phyloP scores from a whole-genome alignment of 2,888 invertebrate genomes.

The Latrodectus hesperus region DNA sequence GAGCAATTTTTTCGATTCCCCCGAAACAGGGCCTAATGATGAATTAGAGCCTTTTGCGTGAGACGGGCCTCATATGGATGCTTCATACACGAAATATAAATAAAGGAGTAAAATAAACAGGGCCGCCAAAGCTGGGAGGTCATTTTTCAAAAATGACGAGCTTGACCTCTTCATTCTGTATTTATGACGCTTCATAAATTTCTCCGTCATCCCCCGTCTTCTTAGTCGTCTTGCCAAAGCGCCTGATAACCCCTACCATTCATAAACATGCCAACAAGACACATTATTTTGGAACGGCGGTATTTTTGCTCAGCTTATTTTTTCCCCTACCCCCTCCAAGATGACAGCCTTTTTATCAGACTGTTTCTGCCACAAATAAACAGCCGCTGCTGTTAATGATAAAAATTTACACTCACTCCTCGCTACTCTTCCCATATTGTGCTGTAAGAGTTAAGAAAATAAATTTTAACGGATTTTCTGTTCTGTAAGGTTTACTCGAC shows the following conservation, averaged over 20 bases:
- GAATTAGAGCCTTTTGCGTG: constrained; percentile 44
- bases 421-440: background rate
- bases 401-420: background rate
- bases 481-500: too few relatives aligned
- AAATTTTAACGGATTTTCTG: too few relatives aligned
- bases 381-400: constrained; percentile 12
- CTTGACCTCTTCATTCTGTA: constrained; percentile 66
- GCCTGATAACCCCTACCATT: constrained; percentile 47
- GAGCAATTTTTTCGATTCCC: constrained; percentile 7
- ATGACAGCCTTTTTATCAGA: constrained; percentile 30
- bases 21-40: constrained; percentile 42
- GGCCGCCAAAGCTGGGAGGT: constrained; percentile 37
- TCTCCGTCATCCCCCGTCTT: constrained; percentile 47
- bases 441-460: too few relatives aligned
- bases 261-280: constrained; percentile 62
- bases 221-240: constrained; percentile 30
- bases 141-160: constrained; percentile 58
- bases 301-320: constrained; percentile 20
- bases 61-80: constrained; percentile 18
- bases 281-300: constrained; percentile 48
- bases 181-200: constrained; percentile 64
- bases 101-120: constrained; percentile 16
- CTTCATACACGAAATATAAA: constrained; percentile 31
- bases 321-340: background rate
- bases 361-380: constrained; percentile 37